These are phyloP conservation scores for Pogonus chalceus DNA, from an alignment of 1,140 invertebrate genomes.

Conservation along the genomic window DNA sequence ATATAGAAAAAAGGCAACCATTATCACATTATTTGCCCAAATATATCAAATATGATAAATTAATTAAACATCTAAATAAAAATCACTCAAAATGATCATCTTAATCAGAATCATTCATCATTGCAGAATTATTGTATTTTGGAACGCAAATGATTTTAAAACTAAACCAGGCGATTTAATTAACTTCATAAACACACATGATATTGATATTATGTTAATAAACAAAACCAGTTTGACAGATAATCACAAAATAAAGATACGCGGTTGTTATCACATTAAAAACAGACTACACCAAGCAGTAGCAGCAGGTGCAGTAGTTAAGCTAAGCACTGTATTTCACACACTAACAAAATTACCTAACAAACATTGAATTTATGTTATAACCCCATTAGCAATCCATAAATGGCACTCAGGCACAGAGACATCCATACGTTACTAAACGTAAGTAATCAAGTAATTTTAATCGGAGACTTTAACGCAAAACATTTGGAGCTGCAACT, in stretches of 20 bases:
- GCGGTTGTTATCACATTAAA: too few species aligned
- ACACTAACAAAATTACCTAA: too few species aligned
- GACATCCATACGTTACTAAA: constrained; percentile 16
- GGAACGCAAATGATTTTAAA: too few species aligned
- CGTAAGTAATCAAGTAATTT: constrained; percentile 20
- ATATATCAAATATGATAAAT: not conserved
- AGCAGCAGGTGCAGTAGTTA: too few species aligned
- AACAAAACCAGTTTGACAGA: constrained; percentile 3
- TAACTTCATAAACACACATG: not conserved
- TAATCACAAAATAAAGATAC: not conserved
- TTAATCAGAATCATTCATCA: not conserved
- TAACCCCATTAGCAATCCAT: constrained; percentile 9
- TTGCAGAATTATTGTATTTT: not conserved
- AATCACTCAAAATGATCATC: not conserved
- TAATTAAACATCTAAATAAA: not conserved
- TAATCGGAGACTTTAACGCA: constrained; percentile 26
- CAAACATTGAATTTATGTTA: too few species aligned
- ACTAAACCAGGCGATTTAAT: not conserved
- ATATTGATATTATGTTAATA: constrained; percentile 1
- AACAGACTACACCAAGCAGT: too few species aligned
- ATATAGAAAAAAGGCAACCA: too few species aligned
- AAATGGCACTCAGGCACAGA: constrained; percentile 10
- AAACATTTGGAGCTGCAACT: constrained; percentile 22
- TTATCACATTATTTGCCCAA: too few species aligned
- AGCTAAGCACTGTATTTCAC: too few species aligned